A percentile compares a stretch with the other conserved stretches of the same genome.
Evolutionary conservation across 2,113 vertebrate species (phyloP).

Genomic region (Ia io): DNA sequence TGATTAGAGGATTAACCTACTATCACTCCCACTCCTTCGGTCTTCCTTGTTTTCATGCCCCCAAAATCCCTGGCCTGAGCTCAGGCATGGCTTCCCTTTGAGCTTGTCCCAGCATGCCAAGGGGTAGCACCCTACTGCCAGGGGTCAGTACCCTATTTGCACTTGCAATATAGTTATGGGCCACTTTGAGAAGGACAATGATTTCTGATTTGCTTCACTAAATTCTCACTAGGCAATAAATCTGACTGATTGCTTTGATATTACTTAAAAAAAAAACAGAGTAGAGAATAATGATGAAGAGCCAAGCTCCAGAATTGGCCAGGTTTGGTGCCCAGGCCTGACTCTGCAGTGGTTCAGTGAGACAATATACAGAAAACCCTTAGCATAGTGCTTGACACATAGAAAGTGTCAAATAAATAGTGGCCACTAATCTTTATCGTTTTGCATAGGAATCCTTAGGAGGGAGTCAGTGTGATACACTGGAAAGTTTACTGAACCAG

Average conservation of each 20-base stretch:
- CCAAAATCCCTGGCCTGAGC: neutral
- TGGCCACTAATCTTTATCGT: neutral
- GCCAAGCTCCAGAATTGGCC: neutral
- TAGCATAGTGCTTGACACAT: neutral
- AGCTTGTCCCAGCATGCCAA: neutral
- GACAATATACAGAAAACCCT: neutral
- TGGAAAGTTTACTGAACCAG: constrained; percentile 10
- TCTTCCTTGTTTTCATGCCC: constrained; percentile 8
- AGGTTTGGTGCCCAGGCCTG: neutral
- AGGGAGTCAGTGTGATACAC: neutral
- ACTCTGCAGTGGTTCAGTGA: neutral
- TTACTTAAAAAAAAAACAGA: neutral
- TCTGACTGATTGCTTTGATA: constrained; percentile 13
- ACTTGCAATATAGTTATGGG: neutral
- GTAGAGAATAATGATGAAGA: neutral
- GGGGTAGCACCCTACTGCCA: neutral
- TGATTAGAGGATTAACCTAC: neutral
- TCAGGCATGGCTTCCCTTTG: neutral
- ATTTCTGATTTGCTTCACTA: constrained; percentile 46
- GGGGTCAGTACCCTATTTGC: neutral
- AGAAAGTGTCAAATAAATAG: neutral
- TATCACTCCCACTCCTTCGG: neutral
- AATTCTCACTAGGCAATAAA: constrained; percentile 31
- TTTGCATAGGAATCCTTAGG: neutral
- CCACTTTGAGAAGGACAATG: constrained; percentile 3